These are phyloP conservation scores for Blastomussa wellsi DNA, from an alignment of 92 coral and sea anemone genomes.

Conservation along the genomic window DNA sequence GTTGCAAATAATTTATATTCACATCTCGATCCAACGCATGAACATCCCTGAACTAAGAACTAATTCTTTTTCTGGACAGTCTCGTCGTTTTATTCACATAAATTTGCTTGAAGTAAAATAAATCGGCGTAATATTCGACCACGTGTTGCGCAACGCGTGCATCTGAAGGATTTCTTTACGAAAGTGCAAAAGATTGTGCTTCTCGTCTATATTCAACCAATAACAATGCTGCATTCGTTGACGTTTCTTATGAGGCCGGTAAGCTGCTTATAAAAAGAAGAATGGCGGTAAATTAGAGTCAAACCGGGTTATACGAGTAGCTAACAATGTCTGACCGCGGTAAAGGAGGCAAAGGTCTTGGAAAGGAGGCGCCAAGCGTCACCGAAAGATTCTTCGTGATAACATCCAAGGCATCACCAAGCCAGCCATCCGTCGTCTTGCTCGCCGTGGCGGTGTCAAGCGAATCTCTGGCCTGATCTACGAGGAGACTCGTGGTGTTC, in stretches of 20 bases:
- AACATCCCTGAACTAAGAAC: no score
- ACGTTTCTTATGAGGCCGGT: constrained; percentile 30
- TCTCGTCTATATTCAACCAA: constrained; percentile 1
- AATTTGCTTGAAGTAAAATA: no score
- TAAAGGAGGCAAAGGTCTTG: constrained; percentile 96
- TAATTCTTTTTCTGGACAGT: no score
- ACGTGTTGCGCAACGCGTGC: background rate
- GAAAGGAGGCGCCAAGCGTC: constrained; percentile 98
- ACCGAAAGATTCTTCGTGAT: constrained; percentile 63
- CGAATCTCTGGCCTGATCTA: constrained; percentile 83
- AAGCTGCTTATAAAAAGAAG: background rate
- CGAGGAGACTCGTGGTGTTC: constrained; percentile 91
- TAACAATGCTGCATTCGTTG: background rate
- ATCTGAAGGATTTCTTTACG: no score
- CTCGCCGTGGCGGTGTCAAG: constrained; percentile 94
- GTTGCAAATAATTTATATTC: background rate
- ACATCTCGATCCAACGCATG: background rate
- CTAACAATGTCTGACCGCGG: constrained; percentile 68
- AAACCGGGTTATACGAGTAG: background rate
- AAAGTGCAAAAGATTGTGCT: no score
- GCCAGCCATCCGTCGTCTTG: constrained; percentile 94
- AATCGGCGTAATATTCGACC: no score
- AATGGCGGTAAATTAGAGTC: background rate
- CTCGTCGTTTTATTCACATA: background rate
- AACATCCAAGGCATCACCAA: constrained; percentile 88